Evolutionary conservation across 1,140 invertebrate species (phyloP), one percentile per base, ranked within the genome.

Genomic region (Calliphora vicina): DNA sequence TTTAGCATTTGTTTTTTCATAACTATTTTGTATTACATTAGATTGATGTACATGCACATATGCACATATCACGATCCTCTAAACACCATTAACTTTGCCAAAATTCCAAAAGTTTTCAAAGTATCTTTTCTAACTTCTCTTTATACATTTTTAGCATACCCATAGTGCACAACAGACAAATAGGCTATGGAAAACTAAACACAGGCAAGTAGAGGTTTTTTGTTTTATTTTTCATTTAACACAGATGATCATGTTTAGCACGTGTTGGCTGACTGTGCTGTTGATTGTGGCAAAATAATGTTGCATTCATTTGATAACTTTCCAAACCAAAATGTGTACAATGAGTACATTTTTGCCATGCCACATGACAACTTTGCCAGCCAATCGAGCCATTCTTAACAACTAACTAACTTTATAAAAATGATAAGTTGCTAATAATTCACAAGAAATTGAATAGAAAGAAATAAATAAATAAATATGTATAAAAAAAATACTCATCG

Each of bases 211-310:
- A n/a, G n/a, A n/a, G n/a, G n/a, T n/a, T n/a, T 35, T 35, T 25
- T 12, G 42, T 78, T 78, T 17, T 17, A 17, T 57, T 57, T 57
- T 57, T n/a, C 3, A n/a, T 57, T 57, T 20, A 45, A 45, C 74
- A 78, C 35, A 9, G 35, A 43, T 25, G 74, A 78, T 78, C 42
- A 78, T 78, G 74, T 78, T 45, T 45, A 78, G 74, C 74, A 78
- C 74, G 74, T 78, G 74, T 78, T 78, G 20, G 74, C 17, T 61
- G 12, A 12, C 20, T n/a, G n/a, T n/a, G n/a, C n/a, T n/a, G n/a
- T n/a, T n/a, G n/a, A 50, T 50, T 50, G 45, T 50, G 35, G 17
- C 45, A 50, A 50, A 35, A 35, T 35, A 35, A 50, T 50, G 45
- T n/a, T 50, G 17, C 45, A 50, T 17, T 50, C 13, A n/a, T 35